Conservation (phyloP, 2,888 invertebrate genomes). For the Adelognathus sp. region DNA sequence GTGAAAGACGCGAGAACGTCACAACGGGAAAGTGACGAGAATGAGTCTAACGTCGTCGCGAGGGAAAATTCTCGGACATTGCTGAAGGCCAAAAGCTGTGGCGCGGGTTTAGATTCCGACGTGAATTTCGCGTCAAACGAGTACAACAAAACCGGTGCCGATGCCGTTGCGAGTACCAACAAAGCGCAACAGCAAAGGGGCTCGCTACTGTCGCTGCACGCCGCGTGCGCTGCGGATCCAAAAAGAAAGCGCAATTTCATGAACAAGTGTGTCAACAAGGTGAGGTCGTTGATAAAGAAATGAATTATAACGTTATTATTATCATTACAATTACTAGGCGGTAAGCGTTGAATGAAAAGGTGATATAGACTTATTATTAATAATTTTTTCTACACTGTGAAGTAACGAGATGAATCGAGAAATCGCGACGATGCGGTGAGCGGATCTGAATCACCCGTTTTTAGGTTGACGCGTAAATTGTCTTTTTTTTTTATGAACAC, state of each 20-base stretch:
- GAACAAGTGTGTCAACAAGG: slow-evolving; percentile 83
- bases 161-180: neutral
- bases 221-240: slow-evolving; percentile 83
- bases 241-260: slow-evolving; percentile 91
- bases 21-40: neutral
- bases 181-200: slow-evolving; percentile 76
- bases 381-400: slow-evolving; percentile 46
- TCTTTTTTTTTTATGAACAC: no score
- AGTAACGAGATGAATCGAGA: slow-evolving; percentile 16
- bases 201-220: slow-evolving; percentile 83
- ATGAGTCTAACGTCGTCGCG: neutral
- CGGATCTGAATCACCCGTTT: neutral
- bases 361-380: slow-evolving; percentile 58
- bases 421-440: neutral
- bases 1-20: slow-evolving; percentile 53
- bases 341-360: slow-evolving; percentile 28
- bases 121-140: slow-evolving; percentile 70
- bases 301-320: slow-evolving; percentile 51
- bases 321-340: slow-evolving; percentile 8
- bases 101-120: slow-evolving; percentile 75
- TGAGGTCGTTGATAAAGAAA: slow-evolving; percentile 77
- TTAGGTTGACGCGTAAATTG: neutral
- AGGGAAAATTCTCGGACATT: slow-evolving; percentile 66
- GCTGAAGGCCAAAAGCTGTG: slow-evolving; percentile 76
- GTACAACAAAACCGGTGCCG: slow-evolving; percentile 63